Base-by-base conservation (phyloP, 2,797 vertebrate species). In the Cyprinella venusta region DNA sequence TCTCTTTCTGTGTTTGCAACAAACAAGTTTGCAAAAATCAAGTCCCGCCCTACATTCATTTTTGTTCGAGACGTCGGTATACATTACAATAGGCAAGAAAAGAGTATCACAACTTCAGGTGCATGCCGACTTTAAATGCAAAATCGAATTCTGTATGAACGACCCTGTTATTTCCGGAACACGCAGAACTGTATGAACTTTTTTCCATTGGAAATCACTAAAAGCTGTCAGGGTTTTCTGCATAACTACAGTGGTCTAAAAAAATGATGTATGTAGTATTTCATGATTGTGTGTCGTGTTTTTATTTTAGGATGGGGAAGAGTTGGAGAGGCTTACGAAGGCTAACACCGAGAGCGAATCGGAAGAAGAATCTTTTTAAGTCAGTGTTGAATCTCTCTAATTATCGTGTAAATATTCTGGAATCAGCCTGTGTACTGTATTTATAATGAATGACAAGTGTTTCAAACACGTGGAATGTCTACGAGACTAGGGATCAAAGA, bases 281-380 rank as follows among this genome's bases (percentile, higher is more conserved):
- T 85, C 19, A 72, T 33, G 50, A 38, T 86, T 76, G 52, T 80
- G n/a, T 36, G 76, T 86, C 91, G 7, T 91, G 63, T 84, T 82
- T 91, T 86, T 91, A 42, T 87, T 87, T 5, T 87, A 99, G 98
- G 98, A 99, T 86, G 97, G 98, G 13, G 97, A 99, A 88, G 98
- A 99, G 88, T 94, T 98, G 89, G 94, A 97, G 90, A 96, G 96
- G 81, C 84, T 99, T 86, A 95, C 96, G 1, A 98, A 97, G 90
- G 87, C 94, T 76, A 95, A 92, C 91, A 95, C 95, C 84, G 97
- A 99, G 88, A 94, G 94, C 0, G 97, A 98, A 30, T 97, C 97
- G n/a, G 98, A 99, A 85, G 97, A 97, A 45, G 93, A 94, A 38
- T 94, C 93, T 40, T 54, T 94, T 42, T 95, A 92, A 90, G 36